phyloP scores from a whole-genome alignment of 2,888 invertebrate genomes.

The Tachystola acroxantha region DNA sequence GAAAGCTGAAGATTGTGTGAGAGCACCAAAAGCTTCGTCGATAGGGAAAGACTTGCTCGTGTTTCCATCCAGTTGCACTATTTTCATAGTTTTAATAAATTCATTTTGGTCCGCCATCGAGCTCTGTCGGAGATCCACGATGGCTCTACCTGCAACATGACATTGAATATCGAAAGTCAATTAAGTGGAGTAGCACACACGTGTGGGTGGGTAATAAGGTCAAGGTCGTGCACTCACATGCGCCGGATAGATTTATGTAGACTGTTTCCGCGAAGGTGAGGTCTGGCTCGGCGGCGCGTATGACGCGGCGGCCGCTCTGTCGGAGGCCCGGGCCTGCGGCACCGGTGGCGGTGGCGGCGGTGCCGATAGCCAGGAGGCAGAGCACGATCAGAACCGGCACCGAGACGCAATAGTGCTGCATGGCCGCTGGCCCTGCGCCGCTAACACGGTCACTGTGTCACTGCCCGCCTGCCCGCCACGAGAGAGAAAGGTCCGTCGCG shows the following conservation, averaged over 20 bases:
- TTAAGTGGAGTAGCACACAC: no score
- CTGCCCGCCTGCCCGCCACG: conserved; percentile 37
- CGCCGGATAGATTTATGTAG: conserved; percentile 60
- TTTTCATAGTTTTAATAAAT: conserved; percentile 58
- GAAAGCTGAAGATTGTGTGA: conserved; percentile 48
- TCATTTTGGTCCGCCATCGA: conserved; percentile 45
- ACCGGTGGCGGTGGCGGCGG: conserved; percentile 17
- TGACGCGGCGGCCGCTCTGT: no score
- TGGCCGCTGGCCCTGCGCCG: conserved; percentile 54
- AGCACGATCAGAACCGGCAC: conserved; percentile 37
- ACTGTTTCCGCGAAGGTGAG: conserved; percentile 62
- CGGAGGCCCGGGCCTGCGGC: no score
- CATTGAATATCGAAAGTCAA: neutral
- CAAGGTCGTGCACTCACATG: conserved; percentile 55
- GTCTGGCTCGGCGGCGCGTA: conserved; percentile 26
- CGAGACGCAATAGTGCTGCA: conserved; percentile 44
- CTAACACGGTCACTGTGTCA: conserved; percentile 70
- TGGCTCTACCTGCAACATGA: conserved; percentile 56
- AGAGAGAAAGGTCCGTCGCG: conserved; percentile 63
- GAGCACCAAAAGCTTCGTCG: conserved; percentile 49
- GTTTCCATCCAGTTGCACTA: conserved; percentile 46
- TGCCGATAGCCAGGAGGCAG: conserved; percentile 24
- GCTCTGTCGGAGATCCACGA: conserved; percentile 59
- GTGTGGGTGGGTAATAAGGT: no score
- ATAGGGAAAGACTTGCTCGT: conserved; percentile 47